A percentile compares a stretch with the other conserved stretches of the same genome.
These are phyloP conservation scores for Sebastes dallii DNA, from an alignment of 2,797 vertebrate genomes.

Conservation along the genomic window DNA sequence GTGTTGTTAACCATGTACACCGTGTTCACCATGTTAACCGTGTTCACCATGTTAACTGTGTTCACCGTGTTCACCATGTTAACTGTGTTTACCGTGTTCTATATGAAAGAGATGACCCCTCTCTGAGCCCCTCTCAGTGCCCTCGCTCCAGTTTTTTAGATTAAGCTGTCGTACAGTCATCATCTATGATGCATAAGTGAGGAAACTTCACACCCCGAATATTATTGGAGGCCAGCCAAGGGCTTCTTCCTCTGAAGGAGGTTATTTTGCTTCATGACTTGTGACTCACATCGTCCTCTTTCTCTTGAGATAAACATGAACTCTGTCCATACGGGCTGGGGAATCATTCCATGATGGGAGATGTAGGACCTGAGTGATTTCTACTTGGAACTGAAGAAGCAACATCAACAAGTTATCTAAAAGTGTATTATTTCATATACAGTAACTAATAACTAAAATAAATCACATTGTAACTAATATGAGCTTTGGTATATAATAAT, in stretches of 20 bases:
- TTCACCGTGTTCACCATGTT: too few species aligned
- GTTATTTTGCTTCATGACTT: slow-evolving; percentile 15
- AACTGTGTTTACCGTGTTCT: too few species aligned
- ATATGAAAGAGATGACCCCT: slow-evolving; percentile 27
- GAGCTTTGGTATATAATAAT: too few species aligned
- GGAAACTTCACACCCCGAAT: slow-evolving; percentile 24
- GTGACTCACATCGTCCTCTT: neutral
- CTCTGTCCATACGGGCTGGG: neutral
- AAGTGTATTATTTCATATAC: neutral
- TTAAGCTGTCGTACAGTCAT: slow-evolving; percentile 8
- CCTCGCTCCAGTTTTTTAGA: slow-evolving; percentile 11
- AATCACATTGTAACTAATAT: too few species aligned
- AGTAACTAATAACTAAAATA: too few species aligned
- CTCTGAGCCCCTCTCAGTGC: neutral
- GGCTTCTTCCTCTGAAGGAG: neutral
- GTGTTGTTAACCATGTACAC: too few species aligned
- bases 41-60: neutral
- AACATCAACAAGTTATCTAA: neutral
- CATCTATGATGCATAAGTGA: slow-evolving; percentile 48
- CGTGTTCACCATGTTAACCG: too few species aligned
- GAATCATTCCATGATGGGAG: neutral
- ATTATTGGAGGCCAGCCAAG: slow-evolving; percentile 1
- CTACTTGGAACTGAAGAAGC: neutral
- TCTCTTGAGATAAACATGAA: slow-evolving; percentile 31
- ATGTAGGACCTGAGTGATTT: neutral